phyloP scores from a whole-genome alignment of 2,888 invertebrate species.

The Acleris emargana region DNA sequence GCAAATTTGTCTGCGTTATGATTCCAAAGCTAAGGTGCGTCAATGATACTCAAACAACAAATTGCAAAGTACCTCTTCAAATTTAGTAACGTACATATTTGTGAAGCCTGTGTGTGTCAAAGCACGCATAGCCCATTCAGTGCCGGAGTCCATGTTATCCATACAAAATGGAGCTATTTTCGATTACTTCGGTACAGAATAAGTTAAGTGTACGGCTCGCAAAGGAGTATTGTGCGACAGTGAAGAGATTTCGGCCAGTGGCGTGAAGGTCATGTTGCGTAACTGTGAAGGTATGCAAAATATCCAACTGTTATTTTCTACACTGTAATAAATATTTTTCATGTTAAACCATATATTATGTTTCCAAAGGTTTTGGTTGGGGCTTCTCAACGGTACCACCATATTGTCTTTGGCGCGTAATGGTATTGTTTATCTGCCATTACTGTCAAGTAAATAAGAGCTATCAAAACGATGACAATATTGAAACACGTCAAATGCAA shows the following conservation, averaged over 20 bases:
- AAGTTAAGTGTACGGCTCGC: slow-evolving; percentile 2
- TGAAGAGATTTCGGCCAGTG: slow-evolving; percentile 24
- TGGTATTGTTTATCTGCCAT: too few species aligned
- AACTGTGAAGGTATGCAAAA: slow-evolving; percentile 24
- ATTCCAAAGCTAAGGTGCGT: neutral
- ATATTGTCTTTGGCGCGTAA: too few species aligned
- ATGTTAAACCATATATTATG: too few species aligned
- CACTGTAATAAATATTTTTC: too few species aligned
- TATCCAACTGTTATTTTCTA: neutral
- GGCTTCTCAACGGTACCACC: too few species aligned
- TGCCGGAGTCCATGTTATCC: too few species aligned
- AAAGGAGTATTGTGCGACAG: slow-evolving; percentile 16
- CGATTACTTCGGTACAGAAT: too few species aligned
- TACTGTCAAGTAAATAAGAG: too few species aligned
- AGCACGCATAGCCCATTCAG: slow-evolving; percentile 1
- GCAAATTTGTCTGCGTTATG: neutral
- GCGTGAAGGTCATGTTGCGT: slow-evolving; percentile 29
- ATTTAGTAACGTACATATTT: neutral
- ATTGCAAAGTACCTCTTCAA: neutral
- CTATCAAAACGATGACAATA: too few species aligned
- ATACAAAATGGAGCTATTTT: too few species aligned
- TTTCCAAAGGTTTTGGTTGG: too few species aligned
- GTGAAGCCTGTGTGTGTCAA: neutral
- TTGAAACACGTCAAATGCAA: too few species aligned
- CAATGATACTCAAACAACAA: neutral